phyloP scores from a whole-genome alignment of 53 echinoderm and acorn worm species.

The Henricia sp. region DNA sequence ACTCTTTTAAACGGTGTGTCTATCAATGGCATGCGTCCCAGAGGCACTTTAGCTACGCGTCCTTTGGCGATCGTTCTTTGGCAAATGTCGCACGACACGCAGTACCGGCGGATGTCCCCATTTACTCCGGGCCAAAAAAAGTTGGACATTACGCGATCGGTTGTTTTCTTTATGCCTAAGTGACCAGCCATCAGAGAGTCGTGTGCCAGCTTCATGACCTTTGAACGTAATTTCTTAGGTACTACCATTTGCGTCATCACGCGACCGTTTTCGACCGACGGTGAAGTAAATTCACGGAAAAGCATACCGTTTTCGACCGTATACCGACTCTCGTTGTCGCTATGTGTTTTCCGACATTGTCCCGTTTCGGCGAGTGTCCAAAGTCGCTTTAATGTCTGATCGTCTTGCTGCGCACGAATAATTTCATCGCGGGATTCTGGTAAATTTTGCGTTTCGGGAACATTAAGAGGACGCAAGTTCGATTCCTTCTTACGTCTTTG shows the following conservation, averaged over 20 bases:
- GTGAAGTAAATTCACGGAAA: constrained; percentile 22
- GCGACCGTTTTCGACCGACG: not conserved
- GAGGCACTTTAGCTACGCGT: constrained; percentile 34
- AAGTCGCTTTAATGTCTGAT: not conserved
- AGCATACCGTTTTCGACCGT: constrained; percentile 4
- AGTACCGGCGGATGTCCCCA: constrained; percentile 27
- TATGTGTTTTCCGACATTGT: not conserved
- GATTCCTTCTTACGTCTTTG: constrained; percentile 1
- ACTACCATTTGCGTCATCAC: constrained; percentile 37
- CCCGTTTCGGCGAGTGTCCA: constrained; percentile 13
- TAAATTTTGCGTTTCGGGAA: constrained; percentile 18
- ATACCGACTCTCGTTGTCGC: constrained; percentile 1
- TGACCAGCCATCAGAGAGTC: constrained; percentile 48
- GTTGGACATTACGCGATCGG: constrained; percentile 18
- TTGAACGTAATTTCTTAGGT: constrained; percentile 1
- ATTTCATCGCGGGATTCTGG: constrained; percentile 28
- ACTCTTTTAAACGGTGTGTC: constrained; percentile 55
- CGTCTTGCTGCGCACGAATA: not conserved
- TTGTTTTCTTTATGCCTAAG: constrained; percentile 26
- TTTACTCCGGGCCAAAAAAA: constrained; percentile 44
- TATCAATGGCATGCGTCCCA: constrained; percentile 50
- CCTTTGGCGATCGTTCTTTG: constrained; percentile 65
- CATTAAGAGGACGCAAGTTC: constrained; percentile 17
- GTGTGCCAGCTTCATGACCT: constrained; percentile 39
- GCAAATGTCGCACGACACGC: constrained; percentile 68